Evolutionary conservation across 2,113 vertebrate species (phyloP), one percentile per base, ranked within the genome.

Genomic region (Alectura lathami): DNA sequence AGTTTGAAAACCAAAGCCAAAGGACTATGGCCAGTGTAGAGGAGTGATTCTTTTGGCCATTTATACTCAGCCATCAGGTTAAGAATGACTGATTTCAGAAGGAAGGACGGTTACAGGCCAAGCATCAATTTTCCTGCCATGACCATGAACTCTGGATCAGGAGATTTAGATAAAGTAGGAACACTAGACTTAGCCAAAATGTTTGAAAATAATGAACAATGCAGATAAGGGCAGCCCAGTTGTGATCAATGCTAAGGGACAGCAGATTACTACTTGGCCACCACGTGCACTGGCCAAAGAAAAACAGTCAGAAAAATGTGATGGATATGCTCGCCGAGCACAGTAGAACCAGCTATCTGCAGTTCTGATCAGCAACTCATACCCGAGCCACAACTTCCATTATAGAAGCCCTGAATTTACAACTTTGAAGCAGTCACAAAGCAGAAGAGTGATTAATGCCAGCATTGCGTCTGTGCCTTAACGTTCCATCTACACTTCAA

Each of bases 131-230:
- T 92, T 83, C 57, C 79, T 75, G 69, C n/a, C 27, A 43, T 34
- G 66, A 94, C 27, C 60, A 94, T 78, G 54, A 94, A 86, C 48
- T 43, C 34, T 26, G 30, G 27, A 79, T 67, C 57, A 70, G 38
- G 54, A 92, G 62, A 89, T 66, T 63, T 50, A 90, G 82, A 80
- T 57, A 91, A 88, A 93, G 75, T 13, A 77, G 90, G 32, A 95
- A 70, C 48, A 32, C 15, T 59, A 91, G 74, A 91, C 83, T 70
- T 89, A 76, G 67, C 79, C n/a, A 73, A 77, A 70, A 75, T 83
- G 27, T 67, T 75, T 97, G 76, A 75, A 97, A 95, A 74, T 54
- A 77, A 83, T 62, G 64, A 92, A 73, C 27, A 38, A 69, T 47
- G 84, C 83, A 69, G 43, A 43, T 88, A 86, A 86, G 76, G 36